Conservation (phyloP, 2,113 vertebrate species). For the Halichoerus grypus region DNA sequence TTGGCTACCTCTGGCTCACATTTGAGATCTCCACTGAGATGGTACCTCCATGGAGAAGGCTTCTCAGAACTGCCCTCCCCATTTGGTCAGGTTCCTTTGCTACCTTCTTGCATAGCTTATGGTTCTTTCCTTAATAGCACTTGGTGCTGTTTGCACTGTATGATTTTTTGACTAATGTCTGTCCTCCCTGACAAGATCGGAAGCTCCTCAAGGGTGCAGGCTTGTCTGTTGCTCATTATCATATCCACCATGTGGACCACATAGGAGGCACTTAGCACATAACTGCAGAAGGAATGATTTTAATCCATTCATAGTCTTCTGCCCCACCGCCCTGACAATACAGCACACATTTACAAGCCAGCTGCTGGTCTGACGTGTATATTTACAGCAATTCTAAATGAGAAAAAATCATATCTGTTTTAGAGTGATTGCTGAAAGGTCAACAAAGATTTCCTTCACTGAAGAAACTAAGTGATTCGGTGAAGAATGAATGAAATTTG, state of each 20-base stretch:
- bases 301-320: not conserved
- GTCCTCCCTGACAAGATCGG: not conserved
- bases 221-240: not conserved
- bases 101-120: not conserved
- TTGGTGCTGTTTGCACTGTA: not conserved
- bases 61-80: not conserved
- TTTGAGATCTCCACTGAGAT: not conserved
- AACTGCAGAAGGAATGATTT: not conserved
- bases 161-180: not conserved
- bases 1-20: not conserved
- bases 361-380: not conserved
- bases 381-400: slow-evolving; percentile 20
- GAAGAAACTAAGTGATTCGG: not conserved
- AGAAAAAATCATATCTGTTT: not conserved
- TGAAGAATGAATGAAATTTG: slow-evolving; percentile 6
- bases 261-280: not conserved
- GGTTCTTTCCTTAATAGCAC: not conserved
- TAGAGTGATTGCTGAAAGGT: not conserved
- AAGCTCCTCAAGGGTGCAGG: not conserved
- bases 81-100: not conserved
- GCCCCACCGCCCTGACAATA: not conserved
- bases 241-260: not conserved
- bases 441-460: not conserved
- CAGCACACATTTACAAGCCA: not conserved
- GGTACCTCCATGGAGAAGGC: not conserved